These are phyloP conservation scores for Nasonia giraulti DNA, from an alignment of 1,140 invertebrate genomes.

Conservation along the genomic window DNA sequence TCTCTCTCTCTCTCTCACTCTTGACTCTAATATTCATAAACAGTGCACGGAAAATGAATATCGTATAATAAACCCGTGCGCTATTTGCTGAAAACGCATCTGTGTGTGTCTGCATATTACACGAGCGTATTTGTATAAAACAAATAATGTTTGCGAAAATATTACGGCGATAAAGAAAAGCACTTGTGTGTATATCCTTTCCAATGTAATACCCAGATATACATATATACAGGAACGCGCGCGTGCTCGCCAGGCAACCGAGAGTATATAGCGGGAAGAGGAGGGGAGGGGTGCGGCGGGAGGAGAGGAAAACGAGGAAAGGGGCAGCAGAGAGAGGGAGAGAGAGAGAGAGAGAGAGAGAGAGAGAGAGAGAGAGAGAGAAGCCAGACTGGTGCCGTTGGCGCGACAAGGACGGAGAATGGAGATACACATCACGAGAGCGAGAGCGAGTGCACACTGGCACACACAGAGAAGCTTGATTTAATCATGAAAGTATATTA, in stretches of 20 bases:
- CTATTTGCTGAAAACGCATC: no score
- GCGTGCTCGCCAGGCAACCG: not conserved
- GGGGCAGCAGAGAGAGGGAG: not conserved
- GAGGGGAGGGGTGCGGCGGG: not conserved
- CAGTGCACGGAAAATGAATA: no score
- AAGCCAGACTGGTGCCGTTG: slow-evolving; percentile 26
- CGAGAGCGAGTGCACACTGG: not conserved
- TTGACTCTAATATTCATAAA: no score
- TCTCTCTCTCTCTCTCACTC: no score
- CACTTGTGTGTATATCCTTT: slow-evolving; percentile 39
- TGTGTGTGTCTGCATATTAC: not conserved
- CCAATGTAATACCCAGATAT: slow-evolving; percentile 43
- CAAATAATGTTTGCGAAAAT: slow-evolving; percentile 46
- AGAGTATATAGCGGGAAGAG: not conserved
- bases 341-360: not conserved
- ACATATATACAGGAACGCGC: slow-evolving; percentile 1
- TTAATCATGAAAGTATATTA: slow-evolving; percentile 52
- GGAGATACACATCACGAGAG: slow-evolving; percentile 7
- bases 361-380: slow-evolving; percentile 6
- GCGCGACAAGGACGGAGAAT: slow-evolving; percentile 30
- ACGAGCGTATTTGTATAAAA: slow-evolving; percentile 28
- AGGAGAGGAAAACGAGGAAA: not conserved
- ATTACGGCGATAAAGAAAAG: slow-evolving; percentile 51
- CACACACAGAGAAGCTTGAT: slow-evolving; percentile 40
- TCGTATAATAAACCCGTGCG: no score